phyloP scores from a whole-genome alignment of 2,888 invertebrate genomes.

The Mythimna vitellina region DNA sequence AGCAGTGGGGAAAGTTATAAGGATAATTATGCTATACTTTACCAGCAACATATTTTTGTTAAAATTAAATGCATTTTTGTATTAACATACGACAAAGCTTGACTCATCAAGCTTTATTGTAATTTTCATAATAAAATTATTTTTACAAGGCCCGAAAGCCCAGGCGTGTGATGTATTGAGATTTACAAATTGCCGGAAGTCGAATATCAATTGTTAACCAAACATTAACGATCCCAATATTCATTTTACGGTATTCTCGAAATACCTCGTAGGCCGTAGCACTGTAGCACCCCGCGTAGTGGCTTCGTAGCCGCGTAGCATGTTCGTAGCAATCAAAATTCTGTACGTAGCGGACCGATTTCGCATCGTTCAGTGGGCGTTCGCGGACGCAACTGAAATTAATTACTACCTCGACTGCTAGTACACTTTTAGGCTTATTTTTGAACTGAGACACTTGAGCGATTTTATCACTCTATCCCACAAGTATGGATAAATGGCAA shows the following conservation, averaged over 20 bases:
- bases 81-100: neutral
- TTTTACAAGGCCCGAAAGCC: neutral
- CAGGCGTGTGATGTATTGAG: constrained; percentile 5
- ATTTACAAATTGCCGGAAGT: constrained; percentile 10
- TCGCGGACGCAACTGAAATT: constrained; percentile 74
- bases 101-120: neutral
- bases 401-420: constrained; percentile 66
- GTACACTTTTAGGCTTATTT: constrained; percentile 18
- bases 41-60: neutral
- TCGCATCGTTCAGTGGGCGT: constrained; percentile 72
- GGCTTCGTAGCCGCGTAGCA: constrained; percentile 62
- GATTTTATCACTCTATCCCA: neutral
- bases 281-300: constrained; percentile 41
- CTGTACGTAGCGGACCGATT: constrained; percentile 74
- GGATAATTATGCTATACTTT: neutral
- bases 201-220: constrained; percentile 30
- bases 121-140: neutral
- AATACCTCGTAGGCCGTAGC: constrained; percentile 67
- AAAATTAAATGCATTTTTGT: neutral
- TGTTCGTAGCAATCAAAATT: constrained; percentile 75
- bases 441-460: neutral
- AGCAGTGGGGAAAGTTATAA: too few relatives aligned
- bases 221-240: constrained; percentile 56
- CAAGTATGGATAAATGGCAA: neutral
- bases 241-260: constrained; percentile 60